Evolutionary conservation across 2,797 vertebrate species (phyloP), one percentile per base, ranked within the genome.

Genomic region (Argentina silus): DNA sequence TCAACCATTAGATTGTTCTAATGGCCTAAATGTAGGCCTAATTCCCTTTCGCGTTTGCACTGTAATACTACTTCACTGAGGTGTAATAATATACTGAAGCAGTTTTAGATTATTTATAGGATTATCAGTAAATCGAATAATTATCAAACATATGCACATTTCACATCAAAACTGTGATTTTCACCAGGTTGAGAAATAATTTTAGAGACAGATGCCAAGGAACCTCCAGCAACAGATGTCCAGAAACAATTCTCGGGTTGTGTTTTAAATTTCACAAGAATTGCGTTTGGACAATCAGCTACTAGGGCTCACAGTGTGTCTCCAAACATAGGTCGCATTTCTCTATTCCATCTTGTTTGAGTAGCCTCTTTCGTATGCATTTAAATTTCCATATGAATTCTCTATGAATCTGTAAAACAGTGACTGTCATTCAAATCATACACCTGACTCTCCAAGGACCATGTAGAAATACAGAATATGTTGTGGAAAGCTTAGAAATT

Each of bases 221-320:
- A 93, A 94, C 93, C 74, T 91, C 94, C 93, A 96, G 95, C 97
- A 95, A 98, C 96, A 97, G 97, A 98, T 97, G 97, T 98, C 97
- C 97, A 97, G 91, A 93, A 96, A 98, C 97, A 98, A 98, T 97
- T 97, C 97, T 98, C 95, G 97, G 94, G 89, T 95, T 91, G 88
- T 81, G 81, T 89, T 91, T 86, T 89, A 93, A 91, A 93, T 94
- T 91, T 93, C 78, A 90, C 95, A 95, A 96, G 95, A 96, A 96
- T 96, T 96, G 95, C 95, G 95, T 96, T 96, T 95, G 95, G 95
- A 96, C 95, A 96, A 96, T 96, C 95, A 96, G 92, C 93, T 89
- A 88, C 89, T 76, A 67, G 83, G 80, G 85, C 89, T 85, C 75
- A 73, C 48, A 62, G 42, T 73, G 42, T 60, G 59, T 60, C 43